Base-by-base conservation (phyloP, 35 echinoderm and acorn worm species). In the Ptychodera flava region DNA sequence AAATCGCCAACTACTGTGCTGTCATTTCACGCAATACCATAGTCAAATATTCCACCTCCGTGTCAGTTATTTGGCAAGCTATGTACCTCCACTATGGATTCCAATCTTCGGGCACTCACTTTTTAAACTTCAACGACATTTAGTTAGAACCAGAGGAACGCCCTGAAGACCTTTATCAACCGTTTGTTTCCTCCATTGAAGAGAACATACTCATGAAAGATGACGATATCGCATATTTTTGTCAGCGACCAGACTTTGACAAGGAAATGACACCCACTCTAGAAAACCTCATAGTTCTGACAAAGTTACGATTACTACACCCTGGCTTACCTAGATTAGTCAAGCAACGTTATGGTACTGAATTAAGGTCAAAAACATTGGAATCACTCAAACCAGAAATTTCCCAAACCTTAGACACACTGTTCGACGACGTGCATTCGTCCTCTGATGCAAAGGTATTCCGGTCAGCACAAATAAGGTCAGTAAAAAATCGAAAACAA, bases 151-250 rank as follows among this genome's bases (percentile, higher is more conserved):
- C 79, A 28, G 86, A 92, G 36, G 85, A 92, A 88, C 79, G 81
- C 14, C 85, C 85, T 1, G 80, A 88, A 33, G 90, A 92, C 76
- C 79, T 92, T 15, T 92, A 88, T 32, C 86, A 92, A 83, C 34
- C 52, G 28, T 30, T 92, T 15, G 29, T 88, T 38, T 85, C 86
- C 0, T 87, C 88, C 30, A 80, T 92, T 16, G 90, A 84, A 32
- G 86, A 88, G 31, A 88, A 76, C 29, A 53, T 92, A 15, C 32
- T 92, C 16, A 31, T 15, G 1, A 6, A 14, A 31, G 80, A 36
- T 28, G 34, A 78, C 15, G 86, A 78, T 38, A 91, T 94, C 30
- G 79, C 85, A 2, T 89, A 94, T 34, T 89, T 84, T 88, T 85
- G 89, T 45, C 34, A 88, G n/a, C n/a, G n/a, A n/a, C n/a, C n/a